phyloP scores from a whole-genome alignment of 2,797 vertebrate genomes.

The Tokudaia muenninki region DNA sequence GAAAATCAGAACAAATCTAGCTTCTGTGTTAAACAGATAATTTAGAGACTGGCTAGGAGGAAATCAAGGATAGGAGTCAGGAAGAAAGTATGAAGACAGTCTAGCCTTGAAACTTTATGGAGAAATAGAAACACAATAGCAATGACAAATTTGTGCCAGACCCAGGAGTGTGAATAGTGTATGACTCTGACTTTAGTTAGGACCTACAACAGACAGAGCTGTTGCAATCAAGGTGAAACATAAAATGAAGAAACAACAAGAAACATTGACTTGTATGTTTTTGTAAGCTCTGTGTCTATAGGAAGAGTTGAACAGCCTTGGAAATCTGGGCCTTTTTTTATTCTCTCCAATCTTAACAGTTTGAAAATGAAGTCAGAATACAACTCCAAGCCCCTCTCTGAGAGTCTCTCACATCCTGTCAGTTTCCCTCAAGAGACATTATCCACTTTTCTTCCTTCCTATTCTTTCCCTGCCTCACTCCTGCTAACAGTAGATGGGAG shows the following conservation, averaged over 20 bases:
- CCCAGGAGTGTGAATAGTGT: not conserved
- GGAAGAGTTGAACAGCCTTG: not conserved
- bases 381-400: not conserved
- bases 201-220: not conserved
- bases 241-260: not conserved
- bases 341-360: not conserved
- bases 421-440: not conserved
- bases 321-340: not conserved
- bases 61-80: not conserved
- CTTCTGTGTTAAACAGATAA: not conserved
- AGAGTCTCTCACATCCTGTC: not conserved
- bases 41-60: not conserved
- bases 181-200: not conserved
- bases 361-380: conserved; percentile 19
- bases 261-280: not conserved
- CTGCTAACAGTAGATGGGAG: not conserved
- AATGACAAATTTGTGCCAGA: not conserved
- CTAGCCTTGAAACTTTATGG: not conserved
- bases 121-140: not conserved
- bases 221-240: not conserved
- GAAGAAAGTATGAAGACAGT: not conserved
- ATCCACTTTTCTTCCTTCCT: not conserved
- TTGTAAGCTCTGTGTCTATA: not conserved
- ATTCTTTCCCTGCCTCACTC: not conserved
- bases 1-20: not conserved